A percentile compares a stretch with the other conserved stretches of the same genome.
phyloP scores from a whole-genome alignment of 2,113 vertebrate species.

The Lampris incognitus region DNA sequence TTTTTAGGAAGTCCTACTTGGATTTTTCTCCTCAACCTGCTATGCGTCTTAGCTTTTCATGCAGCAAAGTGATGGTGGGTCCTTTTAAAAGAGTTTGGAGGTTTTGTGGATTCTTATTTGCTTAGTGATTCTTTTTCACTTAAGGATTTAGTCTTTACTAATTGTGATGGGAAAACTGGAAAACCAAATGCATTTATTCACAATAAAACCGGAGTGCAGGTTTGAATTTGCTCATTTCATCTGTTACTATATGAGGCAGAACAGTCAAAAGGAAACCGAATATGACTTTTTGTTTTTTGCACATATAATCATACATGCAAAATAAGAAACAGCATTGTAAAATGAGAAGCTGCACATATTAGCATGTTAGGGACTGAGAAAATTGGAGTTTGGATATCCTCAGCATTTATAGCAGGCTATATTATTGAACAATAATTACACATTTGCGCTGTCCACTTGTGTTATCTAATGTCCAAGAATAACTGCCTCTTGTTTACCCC shows the following conservation, averaged over 20 bases:
- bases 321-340: not conserved
- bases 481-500: constrained; percentile 9
- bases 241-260: not conserved
- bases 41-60: too few relatives aligned
- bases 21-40: too few relatives aligned
- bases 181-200: too few relatives aligned
- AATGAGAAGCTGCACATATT: constrained; percentile 12
- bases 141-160: too few relatives aligned
- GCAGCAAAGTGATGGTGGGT: too few relatives aligned
- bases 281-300: not conserved
- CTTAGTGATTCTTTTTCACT: too few relatives aligned
- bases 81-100: not conserved
- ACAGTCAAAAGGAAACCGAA: constrained; percentile 3
- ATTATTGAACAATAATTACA: constrained; percentile 3
- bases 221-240: not conserved
- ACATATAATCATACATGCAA: constrained; percentile 27
- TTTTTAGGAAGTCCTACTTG: too few relatives aligned
- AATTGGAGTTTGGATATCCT: too few relatives aligned
- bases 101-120: too few relatives aligned
- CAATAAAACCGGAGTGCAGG: too few relatives aligned
- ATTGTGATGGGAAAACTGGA: too few relatives aligned
- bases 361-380: not conserved
- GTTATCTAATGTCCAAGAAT: constrained; percentile 6
- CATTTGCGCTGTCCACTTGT: not conserved
- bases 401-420: not conserved